phyloP scores from a whole-genome alignment of 2,888 invertebrate genomes.

The Chironomus riparius region DNA sequence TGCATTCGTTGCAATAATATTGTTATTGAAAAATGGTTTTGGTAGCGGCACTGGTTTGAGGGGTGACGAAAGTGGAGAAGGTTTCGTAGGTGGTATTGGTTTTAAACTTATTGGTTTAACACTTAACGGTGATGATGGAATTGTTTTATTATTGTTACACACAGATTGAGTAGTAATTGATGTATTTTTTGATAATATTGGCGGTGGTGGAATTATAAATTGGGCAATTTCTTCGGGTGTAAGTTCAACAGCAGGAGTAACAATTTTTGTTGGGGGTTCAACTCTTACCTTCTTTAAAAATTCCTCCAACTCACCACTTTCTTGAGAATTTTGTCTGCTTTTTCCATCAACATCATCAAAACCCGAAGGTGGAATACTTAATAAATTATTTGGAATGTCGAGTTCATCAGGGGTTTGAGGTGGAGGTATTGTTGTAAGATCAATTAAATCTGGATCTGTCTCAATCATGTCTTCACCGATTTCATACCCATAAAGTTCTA shows the following conservation, averaged over 20 bases:
- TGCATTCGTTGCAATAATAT: background rate
- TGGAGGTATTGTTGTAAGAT: slow-evolving; percentile 77
- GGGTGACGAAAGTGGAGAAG: background rate
- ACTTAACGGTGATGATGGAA: background rate
- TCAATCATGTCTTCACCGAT: slow-evolving; percentile 45
- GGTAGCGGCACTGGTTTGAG: slow-evolving; percentile 10
- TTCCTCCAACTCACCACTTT: slow-evolving; percentile 57
- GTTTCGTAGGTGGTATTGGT: slow-evolving; percentile 1
- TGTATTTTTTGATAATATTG: slow-evolving; percentile 33
- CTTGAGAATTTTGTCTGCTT: slow-evolving; percentile 33
- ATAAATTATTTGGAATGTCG: slow-evolving; percentile 58
- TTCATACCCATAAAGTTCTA: slow-evolving; percentile 42
- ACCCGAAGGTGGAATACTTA: slow-evolving; percentile 64
- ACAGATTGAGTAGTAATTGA: slow-evolving; percentile 43
- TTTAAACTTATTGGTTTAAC: slow-evolving; percentile 3
- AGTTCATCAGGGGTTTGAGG: slow-evolving; percentile 76
- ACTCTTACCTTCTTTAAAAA: slow-evolving; percentile 76
- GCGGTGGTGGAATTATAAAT: slow-evolving; percentile 74
- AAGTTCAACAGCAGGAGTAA: slow-evolving; percentile 65
- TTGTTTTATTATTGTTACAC: too few species aligned
- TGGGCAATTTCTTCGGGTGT: slow-evolving; percentile 78
- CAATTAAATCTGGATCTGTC: slow-evolving; percentile 80
- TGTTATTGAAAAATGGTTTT: background rate
- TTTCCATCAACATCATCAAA: slow-evolving; percentile 54
- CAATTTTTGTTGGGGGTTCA: slow-evolving; percentile 67